Evolutionary conservation across 1,140 invertebrate genomes (phyloP), one percentile per base, ranked within the genome.

Genomic region (Scylla paramamosain): DNA sequence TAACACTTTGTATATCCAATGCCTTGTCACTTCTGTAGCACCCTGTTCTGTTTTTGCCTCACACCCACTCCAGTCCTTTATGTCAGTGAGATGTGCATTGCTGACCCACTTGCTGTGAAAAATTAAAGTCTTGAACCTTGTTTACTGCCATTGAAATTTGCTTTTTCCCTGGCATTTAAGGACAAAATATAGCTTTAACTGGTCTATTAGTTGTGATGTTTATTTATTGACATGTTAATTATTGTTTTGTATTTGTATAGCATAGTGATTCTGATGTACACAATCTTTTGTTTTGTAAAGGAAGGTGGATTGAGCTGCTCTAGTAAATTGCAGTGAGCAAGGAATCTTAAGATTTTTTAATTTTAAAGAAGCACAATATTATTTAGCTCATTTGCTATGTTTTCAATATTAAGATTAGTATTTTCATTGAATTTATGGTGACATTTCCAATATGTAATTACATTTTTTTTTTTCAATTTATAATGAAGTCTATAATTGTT

Each of bases 391-490:
- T 32, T 32, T 45, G 29, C 46, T 77, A 46, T 84, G 31, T 77
- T 29, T 32, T 25, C 7, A 91, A 2, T 59, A 14, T 20, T 59
- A 59, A 4, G 52, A 20, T 0, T 59, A 59, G 45, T 93, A 67
- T 86, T 16, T 89, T 32, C 89, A 46, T 82, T 92, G 91, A 93
- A 95, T 45, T 91, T 95, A 52, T 92, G 86, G 91, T 95, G 91
- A 95, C 91, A 95, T 95, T 95, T 95, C 94, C 94, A 95, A n/a
- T 95, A 89, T 95, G 91, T 95, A 94, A 90, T 91, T 91, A 93
- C 91, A 95, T 95, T 95, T 93, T 95, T 95, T 95, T 93, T 95
- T 95, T 95, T 95, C 84, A 92, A 95, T 95, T 52, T 92, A 94
- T 82, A 95, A 95, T 95, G 94, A 95, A 95, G 91, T 95, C 82